Evolutionary conservation across 2,113 vertebrate genomes (phyloP).

Genomic region (Jaculus jaculus): DNA sequence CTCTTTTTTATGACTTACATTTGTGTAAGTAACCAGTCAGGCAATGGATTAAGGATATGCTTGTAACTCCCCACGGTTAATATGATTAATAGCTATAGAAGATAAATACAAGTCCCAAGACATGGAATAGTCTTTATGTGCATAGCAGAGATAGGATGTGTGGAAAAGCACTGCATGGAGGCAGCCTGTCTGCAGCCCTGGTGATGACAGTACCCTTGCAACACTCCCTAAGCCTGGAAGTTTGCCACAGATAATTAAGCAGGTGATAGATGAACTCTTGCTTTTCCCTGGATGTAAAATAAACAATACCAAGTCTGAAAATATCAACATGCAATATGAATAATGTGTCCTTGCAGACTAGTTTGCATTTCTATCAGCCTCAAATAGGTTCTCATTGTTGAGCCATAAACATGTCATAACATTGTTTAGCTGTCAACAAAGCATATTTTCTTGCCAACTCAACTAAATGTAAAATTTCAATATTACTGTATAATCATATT

Average conservation of each 20-base stretch:
- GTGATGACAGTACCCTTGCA: slow-evolving; percentile 56
- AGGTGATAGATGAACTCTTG: slow-evolving; percentile 81
- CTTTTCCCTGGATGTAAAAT: slow-evolving; percentile 74
- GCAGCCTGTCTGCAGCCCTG: slow-evolving; percentile 42
- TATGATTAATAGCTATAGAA: neutral
- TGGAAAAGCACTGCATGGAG: slow-evolving; percentile 17
- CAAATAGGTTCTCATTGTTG: slow-evolving; percentile 69
- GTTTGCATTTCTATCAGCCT: slow-evolving; percentile 81
- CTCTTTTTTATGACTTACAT: neutral
- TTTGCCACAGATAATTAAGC: slow-evolving; percentile 83
- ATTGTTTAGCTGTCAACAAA: slow-evolving; percentile 72
- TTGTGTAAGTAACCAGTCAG: neutral
- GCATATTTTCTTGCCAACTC: neutral
- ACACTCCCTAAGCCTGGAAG: slow-evolving; percentile 61
- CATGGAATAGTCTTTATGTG: neutral
- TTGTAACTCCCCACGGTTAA: neutral
- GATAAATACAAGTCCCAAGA: neutral
- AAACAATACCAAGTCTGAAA: slow-evolving; percentile 77
- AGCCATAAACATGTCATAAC: slow-evolving; percentile 66
- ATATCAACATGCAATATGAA: slow-evolving; percentile 73
- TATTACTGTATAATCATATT: slow-evolving; percentile 26
- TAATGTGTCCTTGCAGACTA: slow-evolving; percentile 69
- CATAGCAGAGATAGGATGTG: neutral
- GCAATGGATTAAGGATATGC: neutral
- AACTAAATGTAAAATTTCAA: slow-evolving; percentile 65